Evolutionary conservation across 2,113 vertebrate genomes (phyloP), one percentile per base, ranked within the genome.

Genomic region (Haemorhous mexicanus): DNA sequence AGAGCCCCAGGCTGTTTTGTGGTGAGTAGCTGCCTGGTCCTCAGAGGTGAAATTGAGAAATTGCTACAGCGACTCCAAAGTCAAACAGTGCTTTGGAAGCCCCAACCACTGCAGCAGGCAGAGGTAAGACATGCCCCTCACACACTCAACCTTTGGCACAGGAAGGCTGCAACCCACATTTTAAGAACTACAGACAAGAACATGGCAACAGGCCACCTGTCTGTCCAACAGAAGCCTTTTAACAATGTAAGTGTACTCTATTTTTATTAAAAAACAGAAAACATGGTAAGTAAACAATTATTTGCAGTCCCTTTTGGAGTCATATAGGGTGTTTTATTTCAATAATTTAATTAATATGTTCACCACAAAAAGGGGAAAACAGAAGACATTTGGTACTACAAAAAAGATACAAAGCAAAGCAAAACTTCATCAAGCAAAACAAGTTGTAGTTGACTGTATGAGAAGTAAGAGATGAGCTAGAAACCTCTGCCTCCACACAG

Each of bases 111-210:
- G 1, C 19, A 62, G 67, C 4, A 24, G 23, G 1, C 3, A 46
- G 32, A 46, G 20, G 33, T 11, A 33, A 62, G 12, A 44, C 9
- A 18, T 11, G 52, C 11, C 69, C 46, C 50, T 28, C 18, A 50
- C 32, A 44, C 2, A 9, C 24, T 8, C 2, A 0, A 35, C 62
- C 39, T 73, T 10, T 41, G 21, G n/a, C 28, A 61, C 30, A 49
- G 15, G 32, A 50, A 37, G 33, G 67, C 59, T 89, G 28, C 61
- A 68, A 76, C 9, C 7, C 43, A 30, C 27, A 4, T n/a, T 78
- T 61, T 49, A 66, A 55, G 46, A 74, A 74, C 30, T 67, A 50
- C 98, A 2, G 98, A 98, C 32, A 99, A 97, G 30, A 99, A 98
- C 77, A 98, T 2, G 10, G 61, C 58, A 72, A 55, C 23, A 50